Evolutionary conservation across 2,113 vertebrate genomes (phyloP).

Genomic region (Hippocampus mohnikei): DNA sequence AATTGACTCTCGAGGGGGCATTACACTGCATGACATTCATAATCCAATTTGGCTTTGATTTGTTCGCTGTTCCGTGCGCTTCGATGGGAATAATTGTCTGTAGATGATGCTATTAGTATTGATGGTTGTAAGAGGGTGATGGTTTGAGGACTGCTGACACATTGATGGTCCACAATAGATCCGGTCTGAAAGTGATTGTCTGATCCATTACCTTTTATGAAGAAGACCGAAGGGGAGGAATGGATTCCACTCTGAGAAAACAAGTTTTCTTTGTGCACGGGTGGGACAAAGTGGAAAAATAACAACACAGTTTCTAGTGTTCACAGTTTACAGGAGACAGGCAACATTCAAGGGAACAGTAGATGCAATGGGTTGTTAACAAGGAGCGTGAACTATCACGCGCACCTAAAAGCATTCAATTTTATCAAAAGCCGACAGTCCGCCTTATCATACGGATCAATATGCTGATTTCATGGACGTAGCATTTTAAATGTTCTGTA

Average conservation of each 20-base stretch:
- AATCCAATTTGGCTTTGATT: conserved; percentile 78
- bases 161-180: conserved; percentile 69
- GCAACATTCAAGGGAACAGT: too few species aligned
- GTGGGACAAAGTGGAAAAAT: conserved; percentile 16
- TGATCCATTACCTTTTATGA: conserved; percentile 72
- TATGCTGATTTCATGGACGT: too few species aligned
- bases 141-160: conserved; percentile 73
- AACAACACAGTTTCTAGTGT: neutral
- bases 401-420: too few species aligned
- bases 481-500: too few species aligned
- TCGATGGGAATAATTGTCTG: conserved; percentile 76
- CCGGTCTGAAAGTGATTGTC: conserved; percentile 67
- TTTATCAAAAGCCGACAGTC: too few species aligned
- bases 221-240: conserved; percentile 46
- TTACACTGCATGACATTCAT: conserved; percentile 74
- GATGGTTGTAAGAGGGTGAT: conserved; percentile 71
- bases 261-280: conserved; percentile 32
- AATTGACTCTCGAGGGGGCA: conserved; percentile 70
- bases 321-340: neutral
- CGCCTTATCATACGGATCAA: too few species aligned
- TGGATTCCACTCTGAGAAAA: conserved; percentile 30
- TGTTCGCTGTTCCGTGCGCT: conserved; percentile 71
- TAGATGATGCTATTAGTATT: conserved; percentile 77
- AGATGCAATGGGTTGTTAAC: too few species aligned
- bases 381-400: too few species aligned